A percentile compares a stretch with the other conserved stretches of the same genome.
These are phyloP conservation scores for Sciurus vulgaris DNA, from an alignment of 2,797 vertebrate genomes.

Conservation along the genomic window DNA sequence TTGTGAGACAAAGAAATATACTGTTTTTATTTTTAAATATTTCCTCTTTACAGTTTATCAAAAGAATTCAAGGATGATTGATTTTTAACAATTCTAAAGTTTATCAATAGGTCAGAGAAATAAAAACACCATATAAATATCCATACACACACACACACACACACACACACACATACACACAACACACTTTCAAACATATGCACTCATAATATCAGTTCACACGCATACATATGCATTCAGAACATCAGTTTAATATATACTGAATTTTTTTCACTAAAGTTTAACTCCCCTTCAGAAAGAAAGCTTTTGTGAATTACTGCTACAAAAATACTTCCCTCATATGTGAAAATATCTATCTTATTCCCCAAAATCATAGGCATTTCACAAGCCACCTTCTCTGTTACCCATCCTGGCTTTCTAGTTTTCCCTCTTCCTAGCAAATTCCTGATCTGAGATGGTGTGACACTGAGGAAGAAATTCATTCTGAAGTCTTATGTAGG, in stretches of 20 bases:
- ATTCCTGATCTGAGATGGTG: constrained; percentile 2
- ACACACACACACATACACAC: not conserved
- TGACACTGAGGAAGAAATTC: not conserved
- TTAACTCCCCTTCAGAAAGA: not conserved
- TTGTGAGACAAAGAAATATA: not conserved
- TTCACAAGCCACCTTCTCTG: not conserved
- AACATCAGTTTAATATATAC: too few relatives aligned
- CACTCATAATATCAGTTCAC: too few relatives aligned
- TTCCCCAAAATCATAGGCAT: not conserved
- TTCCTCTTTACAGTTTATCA: not conserved
- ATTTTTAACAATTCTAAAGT: not conserved
- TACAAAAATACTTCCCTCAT: not conserved
- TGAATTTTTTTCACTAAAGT: not conserved
- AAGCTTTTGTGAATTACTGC: not conserved
- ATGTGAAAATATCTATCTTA: not conserved
- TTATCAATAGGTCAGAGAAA: not conserved
- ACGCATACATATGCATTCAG: too few relatives aligned
- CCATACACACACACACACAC: not conserved
- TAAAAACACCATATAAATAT: not conserved
- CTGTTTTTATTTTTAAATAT: not conserved
- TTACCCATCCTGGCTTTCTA: not conserved
- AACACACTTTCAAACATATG: too few relatives aligned
- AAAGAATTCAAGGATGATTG: not conserved
- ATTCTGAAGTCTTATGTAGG: not conserved
- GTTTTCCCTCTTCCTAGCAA: not conserved